Conservation (phyloP, 2,888 invertebrate genomes). For the Spilosoma lubricipeda region DNA sequence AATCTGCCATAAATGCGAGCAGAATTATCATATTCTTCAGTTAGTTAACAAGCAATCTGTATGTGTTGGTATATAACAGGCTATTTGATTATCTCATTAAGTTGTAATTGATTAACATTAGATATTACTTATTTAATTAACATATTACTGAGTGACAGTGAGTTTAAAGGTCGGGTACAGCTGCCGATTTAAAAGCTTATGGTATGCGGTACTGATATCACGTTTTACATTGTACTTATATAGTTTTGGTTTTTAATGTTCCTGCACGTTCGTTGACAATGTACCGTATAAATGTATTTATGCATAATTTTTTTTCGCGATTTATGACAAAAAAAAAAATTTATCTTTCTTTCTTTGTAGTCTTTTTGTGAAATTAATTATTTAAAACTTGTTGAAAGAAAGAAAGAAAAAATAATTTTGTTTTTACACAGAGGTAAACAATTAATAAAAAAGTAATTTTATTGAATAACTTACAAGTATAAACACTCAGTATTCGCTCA, state of each 20-base stretch:
- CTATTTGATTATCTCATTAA: background rate
- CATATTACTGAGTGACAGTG: background rate
- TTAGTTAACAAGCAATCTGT: background rate
- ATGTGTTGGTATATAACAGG: background rate
- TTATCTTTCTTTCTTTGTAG: background rate
- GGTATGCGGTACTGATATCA: background rate
- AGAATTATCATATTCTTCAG: background rate
- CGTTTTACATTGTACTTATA: background rate
- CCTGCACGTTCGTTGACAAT: too few species aligned
- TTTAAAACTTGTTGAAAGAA: background rate
- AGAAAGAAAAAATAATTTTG: too few species aligned
- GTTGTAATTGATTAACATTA: background rate
- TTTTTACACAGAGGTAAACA: background rate
- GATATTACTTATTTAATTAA: background rate
- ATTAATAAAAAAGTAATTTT: too few species aligned
- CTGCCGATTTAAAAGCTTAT: background rate
- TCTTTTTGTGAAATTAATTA: background rate
- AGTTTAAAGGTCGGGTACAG: background rate
- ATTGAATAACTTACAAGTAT: background rate
- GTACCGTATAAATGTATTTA: too few species aligned
- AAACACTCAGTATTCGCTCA: background rate
- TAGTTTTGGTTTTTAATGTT: background rate
- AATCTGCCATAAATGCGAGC: background rate
- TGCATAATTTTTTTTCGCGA: too few species aligned
- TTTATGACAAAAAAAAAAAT: too few species aligned